These are phyloP conservation scores for Agrochola lychnidis DNA, from an alignment of 2,888 invertebrate genomes.

Conservation along the genomic window DNA sequence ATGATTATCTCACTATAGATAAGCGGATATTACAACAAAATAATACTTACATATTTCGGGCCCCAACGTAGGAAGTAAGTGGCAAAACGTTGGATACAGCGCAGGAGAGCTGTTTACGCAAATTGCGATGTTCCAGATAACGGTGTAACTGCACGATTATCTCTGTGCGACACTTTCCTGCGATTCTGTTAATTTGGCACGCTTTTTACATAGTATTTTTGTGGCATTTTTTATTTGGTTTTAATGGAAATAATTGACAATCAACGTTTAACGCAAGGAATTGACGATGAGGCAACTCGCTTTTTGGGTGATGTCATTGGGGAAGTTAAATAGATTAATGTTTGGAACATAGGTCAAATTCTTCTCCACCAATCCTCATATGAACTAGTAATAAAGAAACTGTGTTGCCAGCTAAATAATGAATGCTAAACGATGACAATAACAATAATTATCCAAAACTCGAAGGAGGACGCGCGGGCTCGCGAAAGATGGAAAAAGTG, in stretches of 20 bases:
- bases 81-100: conserved; percentile 39
- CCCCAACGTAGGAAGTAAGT: conserved; percentile 20
- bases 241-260: conserved; percentile 1
- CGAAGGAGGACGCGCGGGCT: too few species aligned
- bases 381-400: background rate
- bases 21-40: conserved; percentile 13
- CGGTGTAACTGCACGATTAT: conserved; percentile 57
- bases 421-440: too few species aligned
- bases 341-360: background rate
- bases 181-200: conserved; percentile 58
- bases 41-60: conserved; percentile 32
- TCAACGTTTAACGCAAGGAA: background rate
- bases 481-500: too few species aligned
- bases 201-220: conserved; percentile 28
- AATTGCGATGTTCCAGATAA: conserved; percentile 61
- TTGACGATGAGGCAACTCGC: background rate
- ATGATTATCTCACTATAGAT: background rate
- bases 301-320: background rate
- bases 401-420: background rate
- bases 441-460: too few species aligned
- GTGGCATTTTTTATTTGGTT: conserved; percentile 6
- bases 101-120: conserved; percentile 56
- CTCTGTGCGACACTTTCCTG: conserved; percentile 46
- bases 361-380: too few species aligned
- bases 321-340: too few species aligned